These are phyloP conservation scores for Amblyopsis hoosieri DNA, from an alignment of 2,797 vertebrate species.

Conservation along the genomic window DNA sequence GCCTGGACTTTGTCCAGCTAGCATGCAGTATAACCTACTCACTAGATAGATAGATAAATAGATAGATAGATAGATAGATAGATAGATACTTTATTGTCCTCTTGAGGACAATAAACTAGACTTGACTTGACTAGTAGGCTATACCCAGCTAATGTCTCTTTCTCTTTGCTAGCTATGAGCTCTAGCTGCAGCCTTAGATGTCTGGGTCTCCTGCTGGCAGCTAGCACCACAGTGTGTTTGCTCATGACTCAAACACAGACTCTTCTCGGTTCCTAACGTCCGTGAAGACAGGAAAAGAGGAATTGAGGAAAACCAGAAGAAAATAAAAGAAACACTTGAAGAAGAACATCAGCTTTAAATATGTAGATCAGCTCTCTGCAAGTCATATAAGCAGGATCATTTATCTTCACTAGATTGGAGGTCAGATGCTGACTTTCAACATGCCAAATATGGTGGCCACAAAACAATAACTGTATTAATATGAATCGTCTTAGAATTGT, in stretches of 20 bases:
- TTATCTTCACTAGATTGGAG: slow-evolving; percentile 10
- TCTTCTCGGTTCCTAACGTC: slow-evolving; percentile 66
- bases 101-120: too few relatives aligned
- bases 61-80: too few relatives aligned
- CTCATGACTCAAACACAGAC: slow-evolving; percentile 52
- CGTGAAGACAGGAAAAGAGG: slow-evolving; percentile 17
- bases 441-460: background rate
- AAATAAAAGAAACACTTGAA: slow-evolving; percentile 58
- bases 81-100: too few relatives aligned
- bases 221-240: slow-evolving; percentile 47
- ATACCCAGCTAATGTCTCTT: background rate
- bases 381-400: slow-evolving; percentile 25
- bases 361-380: slow-evolving; percentile 36
- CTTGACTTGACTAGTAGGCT: too few relatives aligned
- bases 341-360: slow-evolving; percentile 31
- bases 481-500: background rate
- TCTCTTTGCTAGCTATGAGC: slow-evolving; percentile 65
- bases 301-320: slow-evolving; percentile 20
- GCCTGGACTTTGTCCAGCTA: too few relatives aligned
- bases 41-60: too few relatives aligned
- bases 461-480: background rate
- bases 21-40: too few relatives aligned
- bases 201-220: slow-evolving; percentile 55
- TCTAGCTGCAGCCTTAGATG: slow-evolving; percentile 57
- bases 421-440: slow-evolving; percentile 9